phyloP scores from a whole-genome alignment of 2,113 vertebrate genomes.

The Nipponia nippon region DNA sequence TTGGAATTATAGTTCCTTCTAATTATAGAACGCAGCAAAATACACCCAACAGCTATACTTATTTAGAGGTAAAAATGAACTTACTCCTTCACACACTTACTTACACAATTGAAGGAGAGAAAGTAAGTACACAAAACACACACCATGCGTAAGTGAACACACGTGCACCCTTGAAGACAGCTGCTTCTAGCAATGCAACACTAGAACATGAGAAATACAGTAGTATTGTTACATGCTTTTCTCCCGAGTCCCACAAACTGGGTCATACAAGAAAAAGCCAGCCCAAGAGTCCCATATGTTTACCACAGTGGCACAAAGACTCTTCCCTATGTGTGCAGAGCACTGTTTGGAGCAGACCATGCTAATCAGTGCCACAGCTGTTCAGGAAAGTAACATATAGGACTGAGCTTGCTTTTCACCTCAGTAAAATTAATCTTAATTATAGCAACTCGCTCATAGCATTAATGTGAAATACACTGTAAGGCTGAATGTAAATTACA shows the following conservation, averaged over 20 bases:
- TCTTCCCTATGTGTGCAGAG: not conserved
- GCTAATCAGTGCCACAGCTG: not conserved
- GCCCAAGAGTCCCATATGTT: not conserved
- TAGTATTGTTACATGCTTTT: not conserved
- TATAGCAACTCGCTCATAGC: slow-evolving; percentile 2
- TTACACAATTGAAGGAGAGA: not conserved
- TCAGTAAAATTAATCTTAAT: slow-evolving; percentile 66
- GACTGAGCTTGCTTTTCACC: slow-evolving; percentile 4
- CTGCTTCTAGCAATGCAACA: not conserved
- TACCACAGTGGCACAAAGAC: not conserved
- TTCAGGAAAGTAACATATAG: slow-evolving; percentile 11
- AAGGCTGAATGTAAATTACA: slow-evolving; percentile 44
- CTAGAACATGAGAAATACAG: not conserved
- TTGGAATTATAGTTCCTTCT: not conserved
- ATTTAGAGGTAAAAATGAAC: not conserved
- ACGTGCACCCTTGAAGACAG: not conserved
- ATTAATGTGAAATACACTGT: slow-evolving; percentile 25
- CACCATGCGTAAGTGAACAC: not conserved
- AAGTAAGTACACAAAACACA: not conserved
- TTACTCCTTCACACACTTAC: not conserved
- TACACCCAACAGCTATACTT: not conserved
- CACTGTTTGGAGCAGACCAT: not conserved
- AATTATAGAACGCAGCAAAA: not conserved
- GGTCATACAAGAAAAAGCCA: not conserved
- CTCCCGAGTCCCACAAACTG: not conserved